phyloP scores from a whole-genome alignment of 2,888 invertebrate genomes.

The Luperina testacea region DNA sequence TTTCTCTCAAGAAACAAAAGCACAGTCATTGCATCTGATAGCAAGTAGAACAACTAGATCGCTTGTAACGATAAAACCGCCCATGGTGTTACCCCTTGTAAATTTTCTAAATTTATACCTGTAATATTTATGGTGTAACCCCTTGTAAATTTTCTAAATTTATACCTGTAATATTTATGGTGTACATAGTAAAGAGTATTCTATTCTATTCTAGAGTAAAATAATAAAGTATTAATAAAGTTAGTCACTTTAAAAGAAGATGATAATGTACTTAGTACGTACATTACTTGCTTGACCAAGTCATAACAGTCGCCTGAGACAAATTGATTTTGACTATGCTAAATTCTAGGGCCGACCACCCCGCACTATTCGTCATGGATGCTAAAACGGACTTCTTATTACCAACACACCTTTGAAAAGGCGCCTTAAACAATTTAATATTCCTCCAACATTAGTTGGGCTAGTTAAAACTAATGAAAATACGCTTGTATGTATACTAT shows the following conservation, averaged over 20 bases:
- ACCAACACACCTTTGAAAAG: conserved; percentile 50
- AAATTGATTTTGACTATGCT: conserved; percentile 56
- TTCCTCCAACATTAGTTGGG: conserved; percentile 38
- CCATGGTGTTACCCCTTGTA: no score
- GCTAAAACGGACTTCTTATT: conserved; percentile 54
- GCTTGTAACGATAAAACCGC: background rate
- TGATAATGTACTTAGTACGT: conserved; percentile 8
- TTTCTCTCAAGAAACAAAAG: background rate
- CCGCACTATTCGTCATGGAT: conserved; percentile 45
- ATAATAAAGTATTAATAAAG: no score
- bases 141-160: no score
- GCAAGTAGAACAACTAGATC: no score
- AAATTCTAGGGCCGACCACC: conserved; percentile 58
- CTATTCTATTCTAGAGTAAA: background rate
- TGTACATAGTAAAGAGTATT: no score
- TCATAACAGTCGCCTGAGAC: conserved; percentile 50
- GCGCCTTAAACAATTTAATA: conserved; percentile 56
- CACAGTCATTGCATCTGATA: no score
- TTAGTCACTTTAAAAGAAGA: background rate
- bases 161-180: no score
- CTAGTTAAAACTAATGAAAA: conserved; percentile 56
- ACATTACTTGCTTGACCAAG: conserved; percentile 42
- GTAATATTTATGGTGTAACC: no score
- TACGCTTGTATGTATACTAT: no score
- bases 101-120: no score